These are phyloP conservation scores for Platyrinchus mystaceus DNA, from an alignment of 2,797 vertebrate genomes.

Conservation along the genomic window DNA sequence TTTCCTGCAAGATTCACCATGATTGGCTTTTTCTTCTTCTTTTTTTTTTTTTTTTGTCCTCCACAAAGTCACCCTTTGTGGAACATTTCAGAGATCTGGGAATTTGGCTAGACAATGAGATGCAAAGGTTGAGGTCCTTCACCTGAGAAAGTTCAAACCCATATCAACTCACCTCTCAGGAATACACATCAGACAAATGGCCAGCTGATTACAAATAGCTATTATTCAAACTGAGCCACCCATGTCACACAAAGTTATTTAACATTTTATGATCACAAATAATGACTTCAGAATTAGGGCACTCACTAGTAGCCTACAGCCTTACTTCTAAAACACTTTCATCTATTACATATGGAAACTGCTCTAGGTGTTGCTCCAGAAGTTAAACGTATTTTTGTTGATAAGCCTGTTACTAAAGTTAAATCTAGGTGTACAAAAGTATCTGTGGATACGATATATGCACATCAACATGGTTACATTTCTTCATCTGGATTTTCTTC, in stretches of 20 bases:
- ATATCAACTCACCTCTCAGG: not conserved
- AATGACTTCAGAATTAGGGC: not conserved
- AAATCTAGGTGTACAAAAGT: not conserved
- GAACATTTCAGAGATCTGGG: not conserved
- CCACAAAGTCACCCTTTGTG: not conserved
- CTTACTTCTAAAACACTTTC: not conserved
- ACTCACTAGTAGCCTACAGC: not conserved
- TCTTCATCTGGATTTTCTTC: not conserved
- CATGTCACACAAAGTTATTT: not conserved
- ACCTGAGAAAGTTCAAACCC: not conserved
- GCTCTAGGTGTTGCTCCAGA: not conserved
- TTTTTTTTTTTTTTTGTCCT: not conserved
- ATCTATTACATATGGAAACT: not conserved
- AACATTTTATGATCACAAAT: not conserved
- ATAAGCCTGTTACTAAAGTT: not conserved
- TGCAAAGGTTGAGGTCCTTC: not conserved
- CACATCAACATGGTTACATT: not conserved
- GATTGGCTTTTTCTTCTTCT: not conserved
- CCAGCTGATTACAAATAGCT: not conserved
- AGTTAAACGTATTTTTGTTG: not conserved
- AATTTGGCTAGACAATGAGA: not conserved
- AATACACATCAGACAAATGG: not conserved
- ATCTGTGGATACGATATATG: not conserved
- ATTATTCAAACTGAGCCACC: not conserved
- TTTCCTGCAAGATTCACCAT: not conserved